Evolutionary conservation across 1,140 invertebrate species (phyloP), one percentile per base, ranked within the genome.

Genomic region (Drosophila arizonae): DNA sequence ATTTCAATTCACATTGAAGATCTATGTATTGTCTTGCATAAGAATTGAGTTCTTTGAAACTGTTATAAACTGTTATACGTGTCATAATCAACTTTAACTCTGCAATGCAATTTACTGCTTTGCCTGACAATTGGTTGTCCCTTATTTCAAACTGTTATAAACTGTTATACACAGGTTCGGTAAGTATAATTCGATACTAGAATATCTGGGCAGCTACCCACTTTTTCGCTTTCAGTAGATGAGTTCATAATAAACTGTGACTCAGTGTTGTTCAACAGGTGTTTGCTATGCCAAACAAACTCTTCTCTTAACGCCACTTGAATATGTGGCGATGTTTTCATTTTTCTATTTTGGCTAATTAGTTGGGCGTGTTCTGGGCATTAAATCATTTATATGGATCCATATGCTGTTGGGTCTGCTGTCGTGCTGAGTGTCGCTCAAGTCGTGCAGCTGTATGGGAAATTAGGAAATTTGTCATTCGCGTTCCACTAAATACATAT

Each of bases 181-280:
- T 10, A 6, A 36, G 0, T 0, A 10, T 36, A 24, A 24, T 24
- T 24, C 21, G 21, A 24, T 3, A 0, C 21, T 2, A 24, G 21
- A 24, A 24, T 24, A 24, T 1, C 28, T 30, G 0, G 4, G 0
- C 3, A 6, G 28, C 28, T 30, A 30, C 28, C 28, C 28, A 33
- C 33, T 33, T 9, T 8, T 11, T 39, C 36, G 36, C 15, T 48
- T 62, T 4, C 39, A 46, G 46, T 24, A 33, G 76, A 81, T 81
- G 78, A 80, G 78, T 63, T 80, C 78, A 80, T 77, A 64, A 43
- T 11, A 15, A 15, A 13, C 11, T 17, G 52, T 81, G 78, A 80
- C 43, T 80, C 78, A 80, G 41, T 58, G 36, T 50, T 26, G 51
- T 21, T 45, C 62, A 63, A 73, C 78, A 80, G 74, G 78, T 80